Evolutionary conservation across 2,888 invertebrate genomes (phyloP).

Genomic region (Biston betularia): DNA sequence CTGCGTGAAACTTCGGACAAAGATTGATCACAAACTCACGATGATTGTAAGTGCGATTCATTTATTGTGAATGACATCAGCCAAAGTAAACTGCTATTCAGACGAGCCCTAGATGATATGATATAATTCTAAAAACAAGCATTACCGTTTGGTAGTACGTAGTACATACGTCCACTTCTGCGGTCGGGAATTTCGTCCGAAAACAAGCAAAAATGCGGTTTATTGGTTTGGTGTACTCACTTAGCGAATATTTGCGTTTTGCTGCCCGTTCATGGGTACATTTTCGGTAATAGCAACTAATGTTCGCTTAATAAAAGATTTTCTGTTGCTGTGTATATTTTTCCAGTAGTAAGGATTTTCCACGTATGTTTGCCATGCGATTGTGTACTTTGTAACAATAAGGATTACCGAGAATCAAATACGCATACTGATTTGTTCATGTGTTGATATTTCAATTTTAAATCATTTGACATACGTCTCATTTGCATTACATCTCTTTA

Average conservation of each 20-base stretch:
- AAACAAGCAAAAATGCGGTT: slow-evolving; percentile 12
- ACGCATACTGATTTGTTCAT: neutral
- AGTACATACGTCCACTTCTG: no score
- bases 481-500: no score
- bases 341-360: slow-evolving; percentile 10
- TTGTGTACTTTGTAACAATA: neutral
- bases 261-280: neutral
- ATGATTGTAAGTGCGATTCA: neutral
- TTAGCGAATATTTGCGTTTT: slow-evolving; percentile 12
- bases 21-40: neutral
- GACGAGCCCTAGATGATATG: slow-evolving; percentile 17
- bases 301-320: slow-evolving; percentile 2
- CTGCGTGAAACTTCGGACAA: neutral
- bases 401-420: neutral
- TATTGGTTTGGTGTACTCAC: slow-evolving; percentile 3
- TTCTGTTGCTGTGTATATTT: slow-evolving; percentile 9
- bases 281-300: slow-evolving; percentile 13
- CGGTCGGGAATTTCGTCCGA: slow-evolving; percentile 24
- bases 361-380: neutral
- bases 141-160: neutral
- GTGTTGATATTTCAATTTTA: neutral
- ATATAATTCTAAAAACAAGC: slow-evolving; percentile 23
- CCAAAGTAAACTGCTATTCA: slow-evolving; percentile 13
- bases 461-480: no score
- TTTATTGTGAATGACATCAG: slow-evolving; percentile 8